Conservation (phyloP, 2,888 invertebrate species). For the Pristionchus entomophagus region DNA sequence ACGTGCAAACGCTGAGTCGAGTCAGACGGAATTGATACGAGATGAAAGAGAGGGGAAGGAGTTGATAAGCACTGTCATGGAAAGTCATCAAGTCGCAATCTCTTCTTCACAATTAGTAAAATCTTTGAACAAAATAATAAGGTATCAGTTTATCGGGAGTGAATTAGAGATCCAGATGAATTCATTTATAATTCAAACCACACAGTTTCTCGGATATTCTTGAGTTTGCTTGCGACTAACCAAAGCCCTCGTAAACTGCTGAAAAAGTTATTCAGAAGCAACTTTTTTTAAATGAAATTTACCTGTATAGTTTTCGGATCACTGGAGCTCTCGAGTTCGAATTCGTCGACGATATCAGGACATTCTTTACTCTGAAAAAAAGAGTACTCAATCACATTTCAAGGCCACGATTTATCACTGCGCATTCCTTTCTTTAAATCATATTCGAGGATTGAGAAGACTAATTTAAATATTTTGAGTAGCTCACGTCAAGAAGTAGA, state of each 20-base stretch:
- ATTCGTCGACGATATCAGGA: neutral
- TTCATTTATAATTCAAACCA: no score
- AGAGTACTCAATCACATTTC: no score
- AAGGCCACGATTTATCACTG: neutral
- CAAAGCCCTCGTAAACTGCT: slow-evolving; percentile 9
- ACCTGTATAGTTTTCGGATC: neutral
- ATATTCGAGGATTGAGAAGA: neutral
- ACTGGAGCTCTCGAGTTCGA: neutral
- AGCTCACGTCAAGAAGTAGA: neutral
- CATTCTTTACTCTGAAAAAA: neutral
- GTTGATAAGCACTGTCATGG: neutral
- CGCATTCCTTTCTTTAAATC: neutral
- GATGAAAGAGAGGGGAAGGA: neutral
- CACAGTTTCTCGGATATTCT: neutral
- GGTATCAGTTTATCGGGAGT: no score
- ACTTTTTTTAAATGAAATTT: neutral
- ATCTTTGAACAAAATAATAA: no score
- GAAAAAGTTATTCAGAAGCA: neutral
- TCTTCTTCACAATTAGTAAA: no score
- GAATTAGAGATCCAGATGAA: no score
- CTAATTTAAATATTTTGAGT: neutral
- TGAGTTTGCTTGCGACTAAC: neutral
- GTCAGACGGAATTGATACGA: neutral
- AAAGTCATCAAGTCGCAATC: no score
- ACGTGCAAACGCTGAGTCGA: neutral